phyloP scores from a whole-genome alignment of 2,113 vertebrate species.

The Xiphophorus hellerii region DNA sequence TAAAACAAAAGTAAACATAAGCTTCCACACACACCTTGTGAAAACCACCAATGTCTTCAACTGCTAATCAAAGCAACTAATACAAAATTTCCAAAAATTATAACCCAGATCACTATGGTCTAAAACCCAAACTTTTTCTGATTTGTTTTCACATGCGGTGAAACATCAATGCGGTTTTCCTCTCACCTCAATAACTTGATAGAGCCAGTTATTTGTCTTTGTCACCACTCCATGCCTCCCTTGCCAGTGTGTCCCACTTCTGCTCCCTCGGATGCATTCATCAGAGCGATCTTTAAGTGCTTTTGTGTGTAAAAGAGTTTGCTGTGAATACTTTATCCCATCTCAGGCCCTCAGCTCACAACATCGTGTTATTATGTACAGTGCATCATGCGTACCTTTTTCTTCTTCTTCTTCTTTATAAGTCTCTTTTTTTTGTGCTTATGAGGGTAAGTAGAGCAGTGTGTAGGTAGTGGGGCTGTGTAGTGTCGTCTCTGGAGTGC shows the following conservation, averaged over 20 bases:
- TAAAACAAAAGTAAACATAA: too few species aligned
- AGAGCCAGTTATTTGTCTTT: constrained; percentile 31
- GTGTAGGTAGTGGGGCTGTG: constrained; percentile 45
- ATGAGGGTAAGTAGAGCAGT: constrained; percentile 54
- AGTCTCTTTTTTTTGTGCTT: constrained; percentile 8
- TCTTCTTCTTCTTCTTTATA: constrained; percentile 4
- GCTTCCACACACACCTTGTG: too few species aligned
- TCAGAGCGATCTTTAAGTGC: constrained; percentile 56
- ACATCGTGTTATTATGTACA: constrained; percentile 31
- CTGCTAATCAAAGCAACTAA: too few species aligned
- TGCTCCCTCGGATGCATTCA: constrained; percentile 33
- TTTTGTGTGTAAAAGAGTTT: constrained; percentile 64
- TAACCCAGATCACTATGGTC: too few species aligned
- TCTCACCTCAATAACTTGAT: constrained; percentile 23
- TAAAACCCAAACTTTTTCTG: too few species aligned
- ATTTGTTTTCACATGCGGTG: background rate
- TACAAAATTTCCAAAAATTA: too few species aligned
- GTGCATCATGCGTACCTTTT: constrained; percentile 11
- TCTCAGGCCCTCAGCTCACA: constrained; percentile 25
- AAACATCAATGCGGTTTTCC: background rate
- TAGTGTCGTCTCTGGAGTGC: constrained; percentile 65
- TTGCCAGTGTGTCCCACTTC: constrained; percentile 21
- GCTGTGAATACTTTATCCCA: constrained; percentile 56
- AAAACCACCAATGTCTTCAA: too few species aligned
- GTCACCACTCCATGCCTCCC: constrained; percentile 13